A percentile compares a stretch with the other conserved stretches of the same genome.
These are phyloP conservation scores for Spinus pinus DNA, from an alignment of 2,797 vertebrate genomes.

Conservation along the genomic window DNA sequence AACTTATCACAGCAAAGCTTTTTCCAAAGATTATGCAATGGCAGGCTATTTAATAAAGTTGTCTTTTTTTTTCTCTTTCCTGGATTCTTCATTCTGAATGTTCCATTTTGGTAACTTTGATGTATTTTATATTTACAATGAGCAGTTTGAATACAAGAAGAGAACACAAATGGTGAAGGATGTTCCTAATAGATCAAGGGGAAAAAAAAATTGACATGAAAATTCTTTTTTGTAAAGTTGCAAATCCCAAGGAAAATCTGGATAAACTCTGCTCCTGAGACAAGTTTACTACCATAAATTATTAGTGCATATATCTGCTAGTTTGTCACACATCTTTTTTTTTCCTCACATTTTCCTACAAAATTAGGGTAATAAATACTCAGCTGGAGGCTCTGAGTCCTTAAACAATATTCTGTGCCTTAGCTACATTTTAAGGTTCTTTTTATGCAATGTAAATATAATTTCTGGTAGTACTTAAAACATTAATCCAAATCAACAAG, in stretches of 20 bases:
- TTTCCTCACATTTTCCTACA: neutral
- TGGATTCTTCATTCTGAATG: neutral
- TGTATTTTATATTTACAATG: neutral
- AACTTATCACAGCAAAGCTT: neutral
- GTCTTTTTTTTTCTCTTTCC: neutral
- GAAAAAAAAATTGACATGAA: neutral
- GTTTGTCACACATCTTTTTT: neutral
- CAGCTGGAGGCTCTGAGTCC: neutral
- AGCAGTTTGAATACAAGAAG: neutral
- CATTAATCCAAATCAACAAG: neutral
- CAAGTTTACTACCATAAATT: neutral
- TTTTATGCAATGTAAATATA: neutral
- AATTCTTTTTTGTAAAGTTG: neutral
- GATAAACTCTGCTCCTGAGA: neutral
- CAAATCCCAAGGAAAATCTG: neutral
- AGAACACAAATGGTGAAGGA: neutral
- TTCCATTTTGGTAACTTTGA: neutral
- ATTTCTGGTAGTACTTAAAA: neutral
- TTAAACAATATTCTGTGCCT: neutral
- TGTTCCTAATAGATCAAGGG: neutral
- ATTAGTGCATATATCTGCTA: neutral
- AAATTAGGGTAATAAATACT: neutral
- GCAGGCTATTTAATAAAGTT: neutral
- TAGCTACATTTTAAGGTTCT: neutral
- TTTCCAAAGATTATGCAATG: neutral